A percentile compares a stretch with the other conserved stretches of the same genome.
phyloP scores from a whole-genome alignment of 1,140 invertebrate genomes.

The Bombus cullumanus region DNA sequence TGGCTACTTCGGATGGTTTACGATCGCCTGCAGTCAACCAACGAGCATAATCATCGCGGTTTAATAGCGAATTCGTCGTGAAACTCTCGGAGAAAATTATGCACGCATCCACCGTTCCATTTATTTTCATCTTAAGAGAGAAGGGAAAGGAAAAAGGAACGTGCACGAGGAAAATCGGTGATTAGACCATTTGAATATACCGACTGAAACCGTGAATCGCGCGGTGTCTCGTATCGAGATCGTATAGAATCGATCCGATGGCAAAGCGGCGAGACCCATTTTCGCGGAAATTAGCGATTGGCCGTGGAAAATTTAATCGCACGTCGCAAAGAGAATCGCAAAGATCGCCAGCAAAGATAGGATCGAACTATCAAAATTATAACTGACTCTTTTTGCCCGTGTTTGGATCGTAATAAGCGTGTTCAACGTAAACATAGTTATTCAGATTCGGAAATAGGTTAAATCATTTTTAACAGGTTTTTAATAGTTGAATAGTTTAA shows the following conservation, averaged over 20 bases:
- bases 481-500: neutral
- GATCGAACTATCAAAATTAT: neutral
- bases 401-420: neutral
- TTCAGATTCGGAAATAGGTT: neutral
- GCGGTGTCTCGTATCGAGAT: neutral
- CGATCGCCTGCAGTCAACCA: neutral
- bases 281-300: conserved; percentile 1
- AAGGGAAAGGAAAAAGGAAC: neutral
- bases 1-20: conserved; percentile 28
- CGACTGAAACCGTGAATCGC: neutral
- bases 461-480: neutral
- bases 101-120: neutral
- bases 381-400: neutral
- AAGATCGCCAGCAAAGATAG: neutral
- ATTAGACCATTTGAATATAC: neutral
- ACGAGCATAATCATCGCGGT: neutral
- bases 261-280: neutral
- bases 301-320: conserved; percentile 30
- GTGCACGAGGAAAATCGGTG: neutral
- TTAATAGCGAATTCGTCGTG: conserved; percentile 20
- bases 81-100: neutral
- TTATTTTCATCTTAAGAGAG: neutral
- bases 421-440: neutral
- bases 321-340: too few species aligned
- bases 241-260: neutral